These are phyloP conservation scores for Pristionchus exspectatus DNA, from an alignment of 2,888 invertebrate genomes.

Conservation along the genomic window DNA sequence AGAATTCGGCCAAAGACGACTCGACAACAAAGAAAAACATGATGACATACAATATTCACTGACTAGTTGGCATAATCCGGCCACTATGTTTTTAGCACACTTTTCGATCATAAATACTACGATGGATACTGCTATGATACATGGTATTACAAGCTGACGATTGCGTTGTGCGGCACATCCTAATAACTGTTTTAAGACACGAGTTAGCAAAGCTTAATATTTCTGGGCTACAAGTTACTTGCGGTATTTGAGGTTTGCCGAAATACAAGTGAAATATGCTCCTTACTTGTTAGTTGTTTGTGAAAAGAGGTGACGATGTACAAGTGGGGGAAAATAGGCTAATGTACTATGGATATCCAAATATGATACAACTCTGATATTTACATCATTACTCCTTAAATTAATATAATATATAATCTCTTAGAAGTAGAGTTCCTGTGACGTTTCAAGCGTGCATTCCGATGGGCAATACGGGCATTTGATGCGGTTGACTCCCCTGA, in stretches of 20 bases:
- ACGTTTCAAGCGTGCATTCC: slow-evolving; percentile 94
- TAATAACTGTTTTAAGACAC: no score
- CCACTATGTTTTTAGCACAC: background rate
- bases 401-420: background rate
- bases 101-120: slow-evolving; percentile 33
- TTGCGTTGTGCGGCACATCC: background rate
- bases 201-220: background rate
- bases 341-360: background rate
- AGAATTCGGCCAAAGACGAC: slow-evolving; percentile 3
- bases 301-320: no score
- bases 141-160: background rate
- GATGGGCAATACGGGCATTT: slow-evolving; percentile 99
- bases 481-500: slow-evolving; percentile 84
- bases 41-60: background rate
- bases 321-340: background rate
- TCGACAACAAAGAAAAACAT: slow-evolving; percentile 14
- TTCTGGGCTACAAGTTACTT: background rate
- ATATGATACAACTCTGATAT: slow-evolving; percentile 1
- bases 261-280: background rate
- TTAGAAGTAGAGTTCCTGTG: slow-evolving; percentile 90
- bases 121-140: background rate
- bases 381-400: background rate
- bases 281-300: no score
- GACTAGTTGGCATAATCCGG: background rate
- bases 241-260: background rate